These are phyloP conservation scores for Lithophane leautieri DNA, from an alignment of 2,888 invertebrate species.

Conservation along the genomic window DNA sequence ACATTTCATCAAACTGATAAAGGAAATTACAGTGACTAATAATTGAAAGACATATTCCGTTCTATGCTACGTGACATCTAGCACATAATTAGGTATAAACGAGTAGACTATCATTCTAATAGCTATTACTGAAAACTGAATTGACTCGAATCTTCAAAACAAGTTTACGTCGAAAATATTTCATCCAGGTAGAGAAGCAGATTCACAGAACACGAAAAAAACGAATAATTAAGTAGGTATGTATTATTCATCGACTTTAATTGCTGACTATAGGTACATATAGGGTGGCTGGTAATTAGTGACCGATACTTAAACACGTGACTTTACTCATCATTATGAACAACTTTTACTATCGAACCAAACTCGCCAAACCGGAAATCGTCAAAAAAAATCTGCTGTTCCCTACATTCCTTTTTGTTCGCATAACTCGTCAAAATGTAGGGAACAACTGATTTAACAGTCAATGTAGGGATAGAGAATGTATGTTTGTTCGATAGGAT, in stretches of 20 bases:
- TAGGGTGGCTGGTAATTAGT: too few relatives aligned
- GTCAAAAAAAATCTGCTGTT: too few relatives aligned
- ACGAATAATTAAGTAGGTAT: neutral
- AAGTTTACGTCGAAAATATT: neutral
- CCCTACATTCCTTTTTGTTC: too few relatives aligned
- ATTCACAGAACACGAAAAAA: neutral
- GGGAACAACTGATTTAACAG: too few relatives aligned
- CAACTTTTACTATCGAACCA: too few relatives aligned
- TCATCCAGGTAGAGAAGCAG: neutral
- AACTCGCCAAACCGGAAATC: too few relatives aligned
- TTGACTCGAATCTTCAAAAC: neutral
- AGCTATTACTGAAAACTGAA: constrained; percentile 12
- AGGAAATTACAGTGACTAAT: constrained; percentile 2
- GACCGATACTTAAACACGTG: too few relatives aligned
- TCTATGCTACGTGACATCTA: constrained; percentile 11
- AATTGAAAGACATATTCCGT: neutral
- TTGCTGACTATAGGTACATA: neutral
- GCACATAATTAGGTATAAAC: too few relatives aligned
- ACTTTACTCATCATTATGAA: too few relatives aligned
- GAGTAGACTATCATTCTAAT: neutral
- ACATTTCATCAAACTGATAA: neutral
- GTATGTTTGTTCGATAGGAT: too few relatives aligned
- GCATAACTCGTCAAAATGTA: too few relatives aligned
- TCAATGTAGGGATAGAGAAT: too few relatives aligned
- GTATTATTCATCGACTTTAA: neutral